Evolutionary conservation across 2,888 invertebrate genomes (phyloP).

Genomic region (Yponomeuta evonymella): DNA sequence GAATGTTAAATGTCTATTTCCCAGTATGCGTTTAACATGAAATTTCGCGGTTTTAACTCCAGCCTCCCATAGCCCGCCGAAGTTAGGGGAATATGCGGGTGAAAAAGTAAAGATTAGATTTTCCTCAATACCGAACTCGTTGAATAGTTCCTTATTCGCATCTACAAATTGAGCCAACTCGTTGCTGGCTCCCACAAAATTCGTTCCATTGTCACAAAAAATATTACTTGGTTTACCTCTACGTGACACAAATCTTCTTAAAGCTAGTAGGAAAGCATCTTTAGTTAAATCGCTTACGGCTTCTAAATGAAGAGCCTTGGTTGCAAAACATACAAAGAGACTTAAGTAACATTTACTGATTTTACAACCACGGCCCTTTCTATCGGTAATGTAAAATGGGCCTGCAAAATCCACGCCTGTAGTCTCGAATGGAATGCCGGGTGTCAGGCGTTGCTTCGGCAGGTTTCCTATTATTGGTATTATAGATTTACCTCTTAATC

Average conservation of each 20-base stretch:
- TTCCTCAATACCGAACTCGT: background rate
- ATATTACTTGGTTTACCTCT: conserved; percentile 16
- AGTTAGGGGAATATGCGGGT: conserved; percentile 82
- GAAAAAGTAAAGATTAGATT: conserved; percentile 2
- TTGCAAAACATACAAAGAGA: conserved; percentile 22
- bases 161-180: background rate
- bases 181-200: conserved; percentile 14
- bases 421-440: background rate
- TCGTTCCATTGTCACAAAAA: conserved; percentile 22
- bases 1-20: conserved; percentile 46
- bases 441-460: conserved; percentile 6
- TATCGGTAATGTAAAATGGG: conserved; percentile 16
- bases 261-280: conserved; percentile 28
- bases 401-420: conserved; percentile 19
- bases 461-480: conserved; percentile 8
- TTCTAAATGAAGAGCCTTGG: conserved; percentile 28
- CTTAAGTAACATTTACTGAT: conserved; percentile 19
- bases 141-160: background rate
- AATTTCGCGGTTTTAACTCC: conserved; percentile 4
- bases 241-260: conserved; percentile 25
- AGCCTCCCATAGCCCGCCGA: conserved; percentile 76
- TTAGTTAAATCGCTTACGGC: conserved; percentile 29
- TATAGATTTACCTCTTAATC: background rate
- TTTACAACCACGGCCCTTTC: conserved; percentile 13
- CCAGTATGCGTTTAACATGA: conserved; percentile 31